Percentiles rank a stretch among this genome's conserved stretches.
phyloP scores from a whole-genome alignment of 2,888 invertebrate genomes.

The Aradus depressus region DNA sequence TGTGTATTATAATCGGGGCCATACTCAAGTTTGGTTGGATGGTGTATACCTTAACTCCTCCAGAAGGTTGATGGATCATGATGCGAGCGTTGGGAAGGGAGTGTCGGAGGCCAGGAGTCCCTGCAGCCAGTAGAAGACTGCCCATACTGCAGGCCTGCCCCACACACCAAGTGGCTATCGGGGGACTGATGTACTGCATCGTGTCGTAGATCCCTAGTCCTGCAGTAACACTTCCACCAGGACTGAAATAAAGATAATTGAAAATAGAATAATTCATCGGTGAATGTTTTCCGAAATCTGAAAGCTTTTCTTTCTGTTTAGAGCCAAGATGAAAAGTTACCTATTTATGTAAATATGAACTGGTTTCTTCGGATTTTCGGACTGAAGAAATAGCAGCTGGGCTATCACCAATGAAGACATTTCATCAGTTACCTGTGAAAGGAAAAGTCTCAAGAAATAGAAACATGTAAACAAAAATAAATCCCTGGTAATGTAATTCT shows the following conservation, averaged over 20 bases:
- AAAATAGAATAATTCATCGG: no score
- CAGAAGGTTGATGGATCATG: conserved; percentile 98
- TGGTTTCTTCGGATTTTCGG: conserved; percentile 91
- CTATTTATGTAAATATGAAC: conserved; percentile 93
- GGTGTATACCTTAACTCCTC: conserved; percentile 50
- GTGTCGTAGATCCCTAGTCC: conserved; percentile 98
- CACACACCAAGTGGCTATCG: conserved; percentile 93
- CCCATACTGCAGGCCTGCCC: conserved; percentile 99
- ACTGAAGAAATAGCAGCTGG: conserved; percentile 89
- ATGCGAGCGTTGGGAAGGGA: conserved; percentile 92
- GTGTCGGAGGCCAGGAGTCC: conserved; percentile 85
- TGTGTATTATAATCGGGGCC: neutral
- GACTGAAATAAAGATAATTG: no score
- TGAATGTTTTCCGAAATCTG: no score
- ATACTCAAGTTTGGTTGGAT: neutral
- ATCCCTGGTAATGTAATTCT: no score
- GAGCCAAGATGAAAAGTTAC: no score
- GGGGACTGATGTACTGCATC: conserved; percentile 97
- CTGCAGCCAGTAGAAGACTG: conserved; percentile 84
- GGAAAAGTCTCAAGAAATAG: neutral
- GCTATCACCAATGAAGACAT: conserved; percentile 90
- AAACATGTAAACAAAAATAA: no score
- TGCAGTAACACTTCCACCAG: conserved; percentile 91
- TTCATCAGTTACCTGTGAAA: conserved; percentile 52
- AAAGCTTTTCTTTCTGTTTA: neutral